phyloP scores from a whole-genome alignment of 2,888 invertebrate genomes.

The Tholera decimalis region DNA sequence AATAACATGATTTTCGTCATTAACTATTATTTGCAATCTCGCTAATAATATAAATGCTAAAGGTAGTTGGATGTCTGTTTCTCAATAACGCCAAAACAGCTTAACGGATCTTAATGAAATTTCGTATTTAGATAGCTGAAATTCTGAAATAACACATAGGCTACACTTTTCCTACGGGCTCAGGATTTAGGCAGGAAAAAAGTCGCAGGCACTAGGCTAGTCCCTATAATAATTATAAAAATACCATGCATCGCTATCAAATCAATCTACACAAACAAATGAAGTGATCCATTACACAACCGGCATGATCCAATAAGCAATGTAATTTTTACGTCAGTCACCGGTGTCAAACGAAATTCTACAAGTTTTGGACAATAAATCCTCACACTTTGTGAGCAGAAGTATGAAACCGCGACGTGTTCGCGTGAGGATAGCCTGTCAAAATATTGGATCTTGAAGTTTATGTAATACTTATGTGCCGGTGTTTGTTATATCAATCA shows the following conservation, averaged over 20 bases:
- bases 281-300: conserved; percentile 26
- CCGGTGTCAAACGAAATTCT: conserved; percentile 24
- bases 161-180: no score
- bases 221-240: no score
- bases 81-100: no score
- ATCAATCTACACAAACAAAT: conserved; percentile 47
- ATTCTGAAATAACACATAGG: no score
- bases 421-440: conserved; percentile 35
- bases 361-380: conserved; percentile 46
- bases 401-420: conserved; percentile 45
- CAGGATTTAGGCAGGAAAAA: no score
- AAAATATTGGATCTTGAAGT: conserved; percentile 17
- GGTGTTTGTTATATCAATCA: neutral
- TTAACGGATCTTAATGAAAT: no score
- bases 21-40: conserved; percentile 28
- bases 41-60: no score
- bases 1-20: conserved; percentile 21
- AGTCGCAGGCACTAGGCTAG: no score
- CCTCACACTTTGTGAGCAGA: conserved; percentile 5
- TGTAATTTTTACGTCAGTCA: conserved; percentile 38
- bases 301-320: conserved; percentile 41
- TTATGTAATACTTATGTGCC: conserved; percentile 9
- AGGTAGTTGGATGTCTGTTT: no score
- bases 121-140: no score
- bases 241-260: conserved; percentile 15